A percentile compares a stretch with the other conserved stretches of the same genome.
phyloP scores from a whole-genome alignment of 2,113 vertebrate species.

The Chauna torquata region DNA sequence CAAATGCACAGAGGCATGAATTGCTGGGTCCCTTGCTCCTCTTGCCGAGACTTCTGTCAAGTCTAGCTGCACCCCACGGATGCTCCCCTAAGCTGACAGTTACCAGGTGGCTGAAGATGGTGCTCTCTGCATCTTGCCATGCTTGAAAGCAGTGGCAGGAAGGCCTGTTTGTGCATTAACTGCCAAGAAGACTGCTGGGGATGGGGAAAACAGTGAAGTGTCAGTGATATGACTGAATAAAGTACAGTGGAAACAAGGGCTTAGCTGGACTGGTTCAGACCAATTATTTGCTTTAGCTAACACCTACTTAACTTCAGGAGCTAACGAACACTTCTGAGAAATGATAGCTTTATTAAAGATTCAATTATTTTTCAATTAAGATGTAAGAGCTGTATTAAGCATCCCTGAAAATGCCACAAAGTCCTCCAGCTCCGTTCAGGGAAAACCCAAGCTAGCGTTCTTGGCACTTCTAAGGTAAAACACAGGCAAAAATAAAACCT shows the following conservation, averaged over 20 bases:
- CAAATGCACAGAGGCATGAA: not conserved
- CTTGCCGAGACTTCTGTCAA: not conserved
- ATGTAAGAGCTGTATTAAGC: conserved; percentile 20
- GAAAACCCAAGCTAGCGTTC: not conserved
- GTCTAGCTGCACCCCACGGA: not conserved
- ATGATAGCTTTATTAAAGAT: conserved; percentile 57
- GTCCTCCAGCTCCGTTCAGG: not conserved
- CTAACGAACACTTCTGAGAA: conserved; percentile 54
- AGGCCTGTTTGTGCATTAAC: not conserved
- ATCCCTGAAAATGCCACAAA: conserved; percentile 21
- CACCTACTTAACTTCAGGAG: conserved; percentile 49
- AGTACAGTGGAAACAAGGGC: not conserved
- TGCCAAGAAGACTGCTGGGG: not conserved
- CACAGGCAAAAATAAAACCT: not conserved
- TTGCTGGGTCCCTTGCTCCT: not conserved
- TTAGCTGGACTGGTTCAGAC: conserved; percentile 23
- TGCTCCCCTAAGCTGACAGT: not conserved
- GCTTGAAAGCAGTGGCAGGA: not conserved
- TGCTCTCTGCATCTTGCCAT: not conserved
- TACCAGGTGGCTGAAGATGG: not conserved
- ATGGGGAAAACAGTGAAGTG: not conserved
- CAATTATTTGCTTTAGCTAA: conserved; percentile 46
- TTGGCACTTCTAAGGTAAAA: conserved; percentile 7
- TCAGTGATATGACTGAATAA: not conserved
- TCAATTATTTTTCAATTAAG: conserved; percentile 64